Evolutionary conservation across 2,797 vertebrate species (phyloP), one percentile per base, ranked within the genome.

Genomic region (Acipenser ruthenus): DNA sequence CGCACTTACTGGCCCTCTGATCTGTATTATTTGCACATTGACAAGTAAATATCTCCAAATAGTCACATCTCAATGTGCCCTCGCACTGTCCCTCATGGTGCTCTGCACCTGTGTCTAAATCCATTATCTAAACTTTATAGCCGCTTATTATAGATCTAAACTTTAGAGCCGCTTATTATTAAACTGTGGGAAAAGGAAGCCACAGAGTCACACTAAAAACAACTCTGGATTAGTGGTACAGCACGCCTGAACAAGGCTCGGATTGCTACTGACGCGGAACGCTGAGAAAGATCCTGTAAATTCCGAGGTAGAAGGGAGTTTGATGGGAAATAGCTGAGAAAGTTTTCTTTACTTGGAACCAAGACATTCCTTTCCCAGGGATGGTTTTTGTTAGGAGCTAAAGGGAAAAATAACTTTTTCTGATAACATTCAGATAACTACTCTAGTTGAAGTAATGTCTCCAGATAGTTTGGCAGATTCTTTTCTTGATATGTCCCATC

Each of bases 121-220:
- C 77, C 80, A 78, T 86, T 87, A 87, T 90, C 80, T 77, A 86
- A 88, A 85, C 84, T 80, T 74, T 80, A 80, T 83, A 79, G 79
- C 70, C 76, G 83, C 75, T 83, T 82, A 85, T 88, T 18, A 18
- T 18, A 18, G 15, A 87, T 90, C 80, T 77, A 86, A 88, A 85
- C 84, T 80, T 74, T 80, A 80, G 83, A 79, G 79, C 70, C 75
- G 83, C 75, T 83, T 82, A 85, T 88, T 89, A 88, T 87, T 80
- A 84, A 82, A 86, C 89, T 92, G 89, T 90, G 89, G 90, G 90
- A 92, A 92, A 87, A 91, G 89, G 89, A 91, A 92, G 88, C 88
- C 84, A 75, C 84, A 82, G 87, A 88, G 88, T 89, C 87, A 82
- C 72, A 67, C 88, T 92, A 86, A 91, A 91, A 92, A 91, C 89